Evolutionary conservation across 2,888 invertebrate genomes (phyloP).

Genomic region (Xylocampa areola): DNA sequence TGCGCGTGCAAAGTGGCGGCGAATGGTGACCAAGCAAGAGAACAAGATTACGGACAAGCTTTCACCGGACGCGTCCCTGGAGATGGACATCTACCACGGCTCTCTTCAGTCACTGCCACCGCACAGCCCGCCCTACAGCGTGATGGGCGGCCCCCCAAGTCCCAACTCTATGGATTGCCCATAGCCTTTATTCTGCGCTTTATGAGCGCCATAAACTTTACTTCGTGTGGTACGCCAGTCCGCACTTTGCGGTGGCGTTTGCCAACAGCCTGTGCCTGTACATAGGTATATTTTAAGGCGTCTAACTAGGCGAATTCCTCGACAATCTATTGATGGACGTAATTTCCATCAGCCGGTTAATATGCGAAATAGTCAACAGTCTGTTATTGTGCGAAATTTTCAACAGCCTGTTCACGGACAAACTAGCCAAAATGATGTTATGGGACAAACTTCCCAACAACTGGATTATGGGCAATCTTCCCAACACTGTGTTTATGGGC

Average conservation of each 20-base stretch:
- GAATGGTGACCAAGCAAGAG: slow-evolving; percentile 95
- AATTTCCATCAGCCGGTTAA: neutral
- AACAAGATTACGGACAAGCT: slow-evolving; percentile 93
- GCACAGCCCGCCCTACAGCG: slow-evolving; percentile 93
- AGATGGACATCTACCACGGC: slow-evolving; percentile 91
- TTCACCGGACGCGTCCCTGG: slow-evolving; percentile 91
- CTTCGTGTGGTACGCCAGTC: slow-evolving; percentile 57
- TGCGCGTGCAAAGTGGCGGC: slow-evolving; percentile 97
- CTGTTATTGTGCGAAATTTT: neutral
- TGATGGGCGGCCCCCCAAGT: slow-evolving; percentile 91
- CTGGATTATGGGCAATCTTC: neutral
- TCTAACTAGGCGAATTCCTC: neutral
- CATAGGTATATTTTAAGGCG: no score
- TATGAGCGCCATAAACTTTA: slow-evolving; percentile 73
- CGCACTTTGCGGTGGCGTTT: slow-evolving; percentile 26
- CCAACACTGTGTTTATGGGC: neutral
- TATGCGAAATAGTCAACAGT: no score
- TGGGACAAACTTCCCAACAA: neutral
- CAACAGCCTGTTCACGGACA: neutral
- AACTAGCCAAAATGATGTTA: no score
- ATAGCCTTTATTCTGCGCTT: slow-evolving; percentile 89
- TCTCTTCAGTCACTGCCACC: slow-evolving; percentile 91
- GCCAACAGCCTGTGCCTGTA: slow-evolving; percentile 5
- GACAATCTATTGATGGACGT: neutral
- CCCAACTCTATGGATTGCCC: slow-evolving; percentile 94